Evolutionary conservation across 2,888 invertebrate species (phyloP).

Genomic region (Agrenia bidenticulata): DNA sequence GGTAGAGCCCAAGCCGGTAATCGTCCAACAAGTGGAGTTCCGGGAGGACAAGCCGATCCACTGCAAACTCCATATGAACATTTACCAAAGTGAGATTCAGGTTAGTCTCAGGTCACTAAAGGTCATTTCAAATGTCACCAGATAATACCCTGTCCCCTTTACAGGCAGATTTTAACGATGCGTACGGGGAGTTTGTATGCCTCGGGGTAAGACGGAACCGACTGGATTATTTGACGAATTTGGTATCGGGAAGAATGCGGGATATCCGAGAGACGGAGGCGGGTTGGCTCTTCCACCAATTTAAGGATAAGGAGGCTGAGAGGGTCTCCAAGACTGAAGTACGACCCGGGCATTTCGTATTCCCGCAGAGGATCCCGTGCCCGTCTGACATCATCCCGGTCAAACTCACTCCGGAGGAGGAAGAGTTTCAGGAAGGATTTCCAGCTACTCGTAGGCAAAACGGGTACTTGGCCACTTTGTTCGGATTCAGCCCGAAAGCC

Average conservation of each 20-base stretch:
- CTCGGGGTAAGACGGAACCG: conserved; percentile 35
- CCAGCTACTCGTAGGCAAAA: conserved; percentile 31
- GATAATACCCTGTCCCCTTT: background rate
- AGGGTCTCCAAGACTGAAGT: conserved; percentile 21
- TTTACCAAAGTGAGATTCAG: conserved; percentile 39
- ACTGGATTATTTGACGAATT: conserved; percentile 33
- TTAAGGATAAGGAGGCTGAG: conserved; percentile 26
- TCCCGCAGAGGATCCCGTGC: conserved; percentile 26
- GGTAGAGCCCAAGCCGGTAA: conserved; percentile 33
- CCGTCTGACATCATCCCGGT: conserved; percentile 5
- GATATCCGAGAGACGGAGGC: conserved; percentile 39
- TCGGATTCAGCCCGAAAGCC: conserved; percentile 39
- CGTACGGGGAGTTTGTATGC: conserved; percentile 47
- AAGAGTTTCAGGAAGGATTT: conserved; percentile 38
- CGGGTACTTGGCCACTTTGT: conserved; percentile 40
- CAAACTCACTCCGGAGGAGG: conserved; percentile 26
- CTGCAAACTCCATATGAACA: conserved; percentile 44
- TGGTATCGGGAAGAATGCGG: conserved; percentile 41
- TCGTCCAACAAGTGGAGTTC: conserved; percentile 44
- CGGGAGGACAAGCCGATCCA: conserved; percentile 38
- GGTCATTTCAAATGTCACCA: too few species aligned
- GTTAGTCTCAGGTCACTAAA: too few species aligned
- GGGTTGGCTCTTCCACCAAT: conserved; percentile 28
- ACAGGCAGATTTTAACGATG: conserved; percentile 46
- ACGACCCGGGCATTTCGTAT: conserved; percentile 25